Base-by-base conservation (phyloP, 1,140 invertebrate genomes). In the Catajapyx aquilonaris region DNA sequence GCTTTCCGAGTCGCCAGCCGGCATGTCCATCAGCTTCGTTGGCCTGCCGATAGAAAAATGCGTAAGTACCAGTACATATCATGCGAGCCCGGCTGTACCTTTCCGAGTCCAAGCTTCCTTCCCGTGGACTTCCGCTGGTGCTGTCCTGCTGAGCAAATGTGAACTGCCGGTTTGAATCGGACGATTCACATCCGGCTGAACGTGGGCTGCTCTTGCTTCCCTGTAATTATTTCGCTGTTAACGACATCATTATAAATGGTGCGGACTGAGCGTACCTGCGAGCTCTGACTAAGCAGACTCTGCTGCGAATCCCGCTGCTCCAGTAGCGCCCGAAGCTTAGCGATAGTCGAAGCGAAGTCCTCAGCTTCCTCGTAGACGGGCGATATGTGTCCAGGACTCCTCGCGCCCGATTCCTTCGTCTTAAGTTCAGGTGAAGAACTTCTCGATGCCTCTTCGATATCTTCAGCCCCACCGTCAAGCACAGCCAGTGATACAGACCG, bases 311-410 rank as follows among this genome's bases (percentile, higher is more conserved):
- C 46, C 41, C 69, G 66, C 46, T 73, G 69, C 45, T 71, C 70
- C 22, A 77, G 53, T 37, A 77, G 51, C 46, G 62, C 69, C 22
- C 73, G 52, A 18, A 76, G 53, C 48, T 73, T 73, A n/a, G 73
- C 73, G 45, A 76, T 76, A 21, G 70, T 73, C 23, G 71, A 66
- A 10, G 73, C 73, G 41, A 78, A 65, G 52, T 76, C 73, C 2
- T 71, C 71, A 1, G 68, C 62, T 45, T 76, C 73, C 51, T 78
- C 73, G 48, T 76, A 76, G 44, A 75, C 62, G 0, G 69, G 71
- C 2, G 51, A 54, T 9, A 49, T 39, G 7, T 50, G 47, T 4
- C 32, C 34, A 5, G 38, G 40, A 31, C 16, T 18, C 28, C 23
- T 35, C 25, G 35, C 30, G 34, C 32, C 34, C 31, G 23, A 28